These are phyloP conservation scores for Beris chalybata DNA, from an alignment of 2,888 invertebrate species.

Conservation along the genomic window DNA sequence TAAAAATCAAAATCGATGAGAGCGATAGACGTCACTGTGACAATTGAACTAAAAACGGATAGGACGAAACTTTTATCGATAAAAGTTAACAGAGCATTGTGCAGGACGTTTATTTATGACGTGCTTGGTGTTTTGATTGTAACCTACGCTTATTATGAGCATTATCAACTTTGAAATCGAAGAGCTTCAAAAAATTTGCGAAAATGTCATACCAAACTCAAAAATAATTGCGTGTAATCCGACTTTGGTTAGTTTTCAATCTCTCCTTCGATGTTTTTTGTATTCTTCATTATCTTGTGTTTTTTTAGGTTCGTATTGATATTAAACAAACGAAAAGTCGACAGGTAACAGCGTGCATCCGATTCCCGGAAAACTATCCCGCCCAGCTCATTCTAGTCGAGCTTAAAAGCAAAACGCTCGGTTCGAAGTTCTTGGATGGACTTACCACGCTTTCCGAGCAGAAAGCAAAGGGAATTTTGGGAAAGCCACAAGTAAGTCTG, in stretches of 20 bases:
- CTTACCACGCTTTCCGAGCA: slow-evolving; percentile 65
- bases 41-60: no score
- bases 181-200: slow-evolving; percentile 66
- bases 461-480: slow-evolving; percentile 62
- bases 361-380: slow-evolving; percentile 70
- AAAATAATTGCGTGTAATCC: slow-evolving; percentile 68
- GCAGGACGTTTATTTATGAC: no score
- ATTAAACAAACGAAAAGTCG: slow-evolving; percentile 67
- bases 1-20: no score
- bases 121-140: background rate
- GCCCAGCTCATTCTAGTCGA: slow-evolving; percentile 63
- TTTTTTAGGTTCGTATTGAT: slow-evolving; percentile 58
- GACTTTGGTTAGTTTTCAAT: slow-evolving; percentile 58
- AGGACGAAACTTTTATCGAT: no score
- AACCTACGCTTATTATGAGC: slow-evolving; percentile 58
- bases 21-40: no score
- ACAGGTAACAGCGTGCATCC: slow-evolving; percentile 65
- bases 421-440: slow-evolving; percentile 64
- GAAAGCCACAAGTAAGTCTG: slow-evolving; percentile 60
- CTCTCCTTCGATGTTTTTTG: background rate
- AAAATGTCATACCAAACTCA: slow-evolving; percentile 63
- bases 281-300: no score
- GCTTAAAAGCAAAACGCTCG: slow-evolving; percentile 69
- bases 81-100: no score
- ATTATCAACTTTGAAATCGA: slow-evolving; percentile 67